These are phyloP conservation scores for Psammodynastes pulverulentus DNA, from an alignment of 2,113 vertebrate genomes.

Conservation along the genomic window DNA sequence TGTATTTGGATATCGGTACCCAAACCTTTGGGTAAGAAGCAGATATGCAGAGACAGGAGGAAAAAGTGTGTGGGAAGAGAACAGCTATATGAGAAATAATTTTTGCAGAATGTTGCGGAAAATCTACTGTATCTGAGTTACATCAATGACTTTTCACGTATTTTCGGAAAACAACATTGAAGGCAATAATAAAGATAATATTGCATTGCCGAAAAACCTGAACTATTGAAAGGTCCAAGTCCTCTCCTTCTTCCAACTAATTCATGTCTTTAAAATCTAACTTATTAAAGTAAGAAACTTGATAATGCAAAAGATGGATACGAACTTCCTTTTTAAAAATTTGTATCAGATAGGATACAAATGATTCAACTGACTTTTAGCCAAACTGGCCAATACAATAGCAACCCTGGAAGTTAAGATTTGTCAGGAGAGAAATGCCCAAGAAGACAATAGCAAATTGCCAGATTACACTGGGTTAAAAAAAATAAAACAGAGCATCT, in stretches of 20 bases:
- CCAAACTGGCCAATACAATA: background rate
- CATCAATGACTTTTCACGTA: background rate
- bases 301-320: background rate
- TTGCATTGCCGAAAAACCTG: background rate
- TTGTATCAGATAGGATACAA: background rate
- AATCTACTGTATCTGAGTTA: background rate
- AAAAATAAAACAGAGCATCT: background rate
- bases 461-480: background rate
- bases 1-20: background rate
- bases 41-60: background rate
- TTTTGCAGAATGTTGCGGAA: constrained; percentile 5
- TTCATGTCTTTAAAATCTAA: background rate
- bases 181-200: background rate
- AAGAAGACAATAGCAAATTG: background rate
- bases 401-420: background rate
- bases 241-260: background rate
- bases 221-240: background rate
- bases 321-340: background rate
- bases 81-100: background rate
- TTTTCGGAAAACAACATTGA: background rate
- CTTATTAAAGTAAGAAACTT: background rate
- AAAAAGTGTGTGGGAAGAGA: constrained; percentile 6
- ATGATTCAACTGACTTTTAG: background rate
- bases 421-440: background rate
- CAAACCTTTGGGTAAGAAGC: background rate